Base-by-base conservation (phyloP, 2,113 vertebrate species). In the Caranx ignobilis region DNA sequence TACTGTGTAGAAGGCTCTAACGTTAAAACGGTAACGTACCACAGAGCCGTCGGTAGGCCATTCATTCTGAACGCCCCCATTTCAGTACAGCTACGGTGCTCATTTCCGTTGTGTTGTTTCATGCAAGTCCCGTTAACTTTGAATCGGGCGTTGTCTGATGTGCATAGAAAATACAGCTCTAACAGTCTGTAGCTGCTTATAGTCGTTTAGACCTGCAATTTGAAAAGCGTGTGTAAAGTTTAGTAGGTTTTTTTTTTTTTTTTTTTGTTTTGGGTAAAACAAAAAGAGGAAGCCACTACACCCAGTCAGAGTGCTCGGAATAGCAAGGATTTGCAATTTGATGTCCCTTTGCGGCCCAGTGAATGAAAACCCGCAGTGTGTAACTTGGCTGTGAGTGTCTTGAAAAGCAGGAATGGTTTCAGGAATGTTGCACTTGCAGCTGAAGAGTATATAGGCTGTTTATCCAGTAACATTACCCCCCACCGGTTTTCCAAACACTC, bases 131-230 rank as follows among this genome's bases (percentile, higher is more conserved):
- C 86, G 86, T 86, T 88, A 91, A 91, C 84, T 90, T 90, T 82
- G 15, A 66, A 11, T 56, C 89, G 93, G 93, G 93, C 94, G 93
- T 94, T 94, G 94, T 92, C 94, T 88, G 54, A 74, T 61, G 37
- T 71, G 43, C 50, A 67, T 41, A 18, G 16, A 34, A 71, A 82
- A 81, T 71, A 39, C 26, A 57, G 39, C 19, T 34, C 19, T 65
- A 75, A 50, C n/a, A 11, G 13, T 68, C 63, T 43, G 45, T 41
- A 6, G 12, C 12, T 52, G 12, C 11, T 67, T 61, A 26, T 35
- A 65, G 39, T 3, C 60, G 21, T 64, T n/a, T 56, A 59, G 43
- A 37, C 18, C 35, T 79, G 56, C 56, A 75, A 43, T 84, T 81
- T 34, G 11, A 11, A 66, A 67, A 34, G 43, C 3, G 11, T 61